These are phyloP conservation scores for Peromyscus californicus DNA, from an alignment of 2,113 vertebrate species.

Conservation along the genomic window DNA sequence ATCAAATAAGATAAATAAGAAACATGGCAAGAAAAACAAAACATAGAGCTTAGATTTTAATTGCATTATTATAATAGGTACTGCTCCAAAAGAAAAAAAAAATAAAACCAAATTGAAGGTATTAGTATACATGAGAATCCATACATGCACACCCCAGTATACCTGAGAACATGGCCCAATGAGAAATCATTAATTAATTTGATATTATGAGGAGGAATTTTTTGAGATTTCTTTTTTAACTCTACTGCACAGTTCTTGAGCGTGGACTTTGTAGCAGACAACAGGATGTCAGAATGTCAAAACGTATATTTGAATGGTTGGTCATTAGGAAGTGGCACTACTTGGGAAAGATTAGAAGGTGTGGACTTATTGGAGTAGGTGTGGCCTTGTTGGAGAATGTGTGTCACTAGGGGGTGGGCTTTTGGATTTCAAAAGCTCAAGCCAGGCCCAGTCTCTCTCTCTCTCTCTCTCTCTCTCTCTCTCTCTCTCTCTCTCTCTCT, in stretches of 20 bases:
- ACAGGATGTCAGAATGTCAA: not conserved
- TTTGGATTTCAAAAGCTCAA: not conserved
- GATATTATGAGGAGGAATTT: not conserved
- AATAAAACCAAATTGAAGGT: not conserved
- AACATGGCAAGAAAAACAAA: constrained; percentile 13
- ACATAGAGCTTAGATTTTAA: constrained; percentile 17
- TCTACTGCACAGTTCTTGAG: not conserved
- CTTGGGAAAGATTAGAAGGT: not conserved
- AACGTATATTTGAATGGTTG: not conserved
- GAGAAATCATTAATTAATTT: not conserved
- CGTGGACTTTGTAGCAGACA: not conserved
- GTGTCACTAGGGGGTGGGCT: not conserved
- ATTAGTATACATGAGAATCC: not conserved
- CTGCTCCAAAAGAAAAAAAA: constrained; percentile 29
- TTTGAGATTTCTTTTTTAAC: not conserved
- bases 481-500: too few species aligned
- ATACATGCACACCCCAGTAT: not conserved
- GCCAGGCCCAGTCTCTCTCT: not conserved
- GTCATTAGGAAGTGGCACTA: too few species aligned
- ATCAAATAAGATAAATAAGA: constrained; percentile 40
- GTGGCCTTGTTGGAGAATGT: not conserved
- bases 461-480: too few species aligned
- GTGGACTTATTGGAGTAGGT: not conserved
- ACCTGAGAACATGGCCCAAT: not conserved
- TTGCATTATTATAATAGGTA: not conserved